Conservation (phyloP, 2,888 invertebrate genomes). For the Drosophila putrida region DNA sequence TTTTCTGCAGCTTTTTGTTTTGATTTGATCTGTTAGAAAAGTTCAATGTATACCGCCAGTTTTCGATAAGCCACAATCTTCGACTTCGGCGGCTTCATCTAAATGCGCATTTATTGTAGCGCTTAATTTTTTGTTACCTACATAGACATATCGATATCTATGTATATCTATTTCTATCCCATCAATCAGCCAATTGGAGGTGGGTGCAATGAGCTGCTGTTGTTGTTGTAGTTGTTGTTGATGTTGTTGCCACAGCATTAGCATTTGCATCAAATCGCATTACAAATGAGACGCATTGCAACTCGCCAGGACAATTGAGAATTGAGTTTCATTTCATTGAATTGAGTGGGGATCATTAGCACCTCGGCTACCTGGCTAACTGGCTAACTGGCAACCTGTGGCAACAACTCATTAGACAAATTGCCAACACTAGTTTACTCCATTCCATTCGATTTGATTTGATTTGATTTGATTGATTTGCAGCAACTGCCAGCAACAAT, state of each 20-base stretch:
- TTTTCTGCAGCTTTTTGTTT: neutral
- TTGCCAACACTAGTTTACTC: slow-evolving; percentile 47
- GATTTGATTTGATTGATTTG: slow-evolving; percentile 71
- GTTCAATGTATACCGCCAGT: slow-evolving; percentile 59
- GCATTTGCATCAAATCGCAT: slow-evolving; percentile 68
- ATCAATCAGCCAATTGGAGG: slow-evolving; percentile 55
- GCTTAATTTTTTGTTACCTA: slow-evolving; percentile 17
- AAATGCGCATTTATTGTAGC: slow-evolving; percentile 71
- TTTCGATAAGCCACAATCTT: slow-evolving; percentile 56
- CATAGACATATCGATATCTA: slow-evolving; percentile 43
- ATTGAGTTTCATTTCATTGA: slow-evolving; percentile 51
- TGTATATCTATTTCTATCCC: slow-evolving; percentile 38
- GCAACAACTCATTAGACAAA: slow-evolving; percentile 81
- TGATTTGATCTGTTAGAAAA: slow-evolving; percentile 31
- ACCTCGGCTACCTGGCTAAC: slow-evolving; percentile 52
- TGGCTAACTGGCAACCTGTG: slow-evolving; percentile 42
- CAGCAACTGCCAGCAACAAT: slow-evolving; percentile 54
- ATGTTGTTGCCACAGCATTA: slow-evolving; percentile 42
- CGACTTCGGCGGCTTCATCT: slow-evolving; percentile 61
- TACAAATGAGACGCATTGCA: slow-evolving; percentile 62
- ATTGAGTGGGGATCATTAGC: slow-evolving; percentile 69
- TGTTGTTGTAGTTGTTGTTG: slow-evolving; percentile 29
- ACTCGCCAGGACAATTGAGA: slow-evolving; percentile 27
- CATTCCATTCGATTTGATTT: slow-evolving; percentile 12
- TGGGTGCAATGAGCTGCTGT: slow-evolving; percentile 51